Evolutionary conservation across 2,113 vertebrate species (phyloP), one percentile per base, ranked within the genome.

Genomic region (Ploceus nigricollis): DNA sequence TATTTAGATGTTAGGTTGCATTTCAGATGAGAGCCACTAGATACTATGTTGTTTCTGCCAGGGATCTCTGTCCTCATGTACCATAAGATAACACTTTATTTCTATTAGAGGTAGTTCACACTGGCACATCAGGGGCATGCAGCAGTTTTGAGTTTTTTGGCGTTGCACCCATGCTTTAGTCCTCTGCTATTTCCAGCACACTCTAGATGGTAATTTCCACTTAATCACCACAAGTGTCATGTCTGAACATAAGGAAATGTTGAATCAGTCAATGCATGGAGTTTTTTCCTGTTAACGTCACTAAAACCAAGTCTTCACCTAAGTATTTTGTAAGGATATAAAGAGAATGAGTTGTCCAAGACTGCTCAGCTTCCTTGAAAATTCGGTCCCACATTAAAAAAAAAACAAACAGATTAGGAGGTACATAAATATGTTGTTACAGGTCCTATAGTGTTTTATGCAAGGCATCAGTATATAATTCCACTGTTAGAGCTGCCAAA

Each of bases 91-190:
- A 33, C 21, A 40, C 31, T 88, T n/a, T 40, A 7, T 82, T 71
- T 88, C 57, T 79, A 0, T 44, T 56, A 77, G 31, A 76, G 13
- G 2, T 58, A 9, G 20, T 12, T 86, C 63, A 53, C 21, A 2
- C 1, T 40, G 72, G 22, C 25, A 13, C n/a, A 20, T 45, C 27
- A 35, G 4, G 3, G 0, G 9, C 0, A 0, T 45, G 39, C 61
- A 58, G 39, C 68, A 63, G 16, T 64, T 64, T 87, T 3, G 10
- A 50, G 30, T 12, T 45, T 37, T 5, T 37, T 11, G 7, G 6
- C 4, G 1, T 25, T 64, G 21, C 7, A 54, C 30, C n/a, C 9
- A 1, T 54, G 14, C 68, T 91, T 84, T 66, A 66, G 44, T 84
- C 30, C 61, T 71, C 40, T 82, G 5, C 42, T 84, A 2, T 61